Evolutionary conservation across 1,140 invertebrate genomes (phyloP), one percentile per base, ranked within the genome.

Genomic region (Piezodorus guildinii): DNA sequence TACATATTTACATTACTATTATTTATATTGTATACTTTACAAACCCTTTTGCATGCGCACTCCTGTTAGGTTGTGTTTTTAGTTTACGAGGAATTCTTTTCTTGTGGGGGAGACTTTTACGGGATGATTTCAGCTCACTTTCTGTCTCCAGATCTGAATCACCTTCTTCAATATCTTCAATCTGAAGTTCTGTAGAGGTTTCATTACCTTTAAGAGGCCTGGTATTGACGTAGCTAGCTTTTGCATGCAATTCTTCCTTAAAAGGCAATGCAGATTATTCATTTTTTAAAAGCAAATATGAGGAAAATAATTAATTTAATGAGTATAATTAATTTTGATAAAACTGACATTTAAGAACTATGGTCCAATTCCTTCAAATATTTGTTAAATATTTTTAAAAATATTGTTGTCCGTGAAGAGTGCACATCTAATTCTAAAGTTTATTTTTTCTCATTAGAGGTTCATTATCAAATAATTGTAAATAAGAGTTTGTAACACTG

Each of bases 101-200:
- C 70, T 85, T 85, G 69, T 85, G 83, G 3, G 83, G 83, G 25
- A 85, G 75, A 70, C 79, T 83, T 71, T 81, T 83, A 68, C 78
- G 79, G 9, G 72, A 77, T 71, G 70, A 74, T 59, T 71, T 68
- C 8, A 70, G 44, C 34, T 70, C 66, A 64, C 49, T 68, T 51
- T 70, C 71, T 5, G 60, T 62, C 46, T 72, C 71, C 64, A 70
- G 69, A 54, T 72, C 71, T 5, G 70, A 71, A 60, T 71, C 72
- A 2, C 49, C 44, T 34, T 67, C 68, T 21, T 65, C 68, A 9
- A 30, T 44, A n/a, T 45, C 23, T 14, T 46, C 30, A 1, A 56
- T 56, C 15, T 21, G 52, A 56, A 63, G 45, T 14, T 51, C 63
- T 12, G 34, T 17, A 58, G 54, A 23, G n/a, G 10, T 21, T 3